Conservation (phyloP, 2,113 vertebrate genomes). For the Amphilophus citrinellus region DNA sequence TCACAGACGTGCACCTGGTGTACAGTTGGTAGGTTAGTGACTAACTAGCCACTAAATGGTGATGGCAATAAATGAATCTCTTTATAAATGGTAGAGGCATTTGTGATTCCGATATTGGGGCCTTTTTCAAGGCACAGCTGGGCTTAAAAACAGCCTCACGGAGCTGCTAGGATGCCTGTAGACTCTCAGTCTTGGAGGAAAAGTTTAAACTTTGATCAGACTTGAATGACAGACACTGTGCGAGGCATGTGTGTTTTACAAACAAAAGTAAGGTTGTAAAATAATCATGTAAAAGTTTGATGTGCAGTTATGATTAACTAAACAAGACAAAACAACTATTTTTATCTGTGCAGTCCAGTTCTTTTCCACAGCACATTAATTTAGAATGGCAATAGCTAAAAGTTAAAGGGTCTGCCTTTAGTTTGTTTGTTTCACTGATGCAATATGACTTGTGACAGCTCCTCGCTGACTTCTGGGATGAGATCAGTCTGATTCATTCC, state of each 20-base stretch:
- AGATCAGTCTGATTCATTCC: slow-evolving; percentile 70
- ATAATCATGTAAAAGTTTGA: neutral
- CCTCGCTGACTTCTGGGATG: slow-evolving; percentile 61
- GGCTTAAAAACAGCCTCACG: neutral
- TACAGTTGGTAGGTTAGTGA: neutral
- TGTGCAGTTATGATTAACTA: neutral
- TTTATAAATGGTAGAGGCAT: neutral
- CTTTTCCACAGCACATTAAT: slow-evolving; percentile 42
- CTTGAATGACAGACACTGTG: neutral
- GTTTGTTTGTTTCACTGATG: slow-evolving; percentile 61
- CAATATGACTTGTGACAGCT: slow-evolving; percentile 72
- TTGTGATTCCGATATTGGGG: neutral
- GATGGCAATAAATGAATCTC: neutral
- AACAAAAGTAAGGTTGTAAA: neutral
- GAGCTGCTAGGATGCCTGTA: neutral
- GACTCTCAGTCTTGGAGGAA: neutral
- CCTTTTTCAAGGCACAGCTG: neutral
- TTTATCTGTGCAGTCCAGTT: slow-evolving; percentile 14
- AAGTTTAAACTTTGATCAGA: neutral
- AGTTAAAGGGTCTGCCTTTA: slow-evolving; percentile 55
- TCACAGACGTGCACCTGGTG: neutral
- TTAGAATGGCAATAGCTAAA: slow-evolving; percentile 55
- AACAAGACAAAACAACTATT: slow-evolving; percentile 16
- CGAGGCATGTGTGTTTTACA: neutral
- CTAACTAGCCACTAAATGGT: neutral